Evolutionary conservation across 2,888 invertebrate genomes (phyloP).

Genomic region (Lathronympha strigana): DNA sequence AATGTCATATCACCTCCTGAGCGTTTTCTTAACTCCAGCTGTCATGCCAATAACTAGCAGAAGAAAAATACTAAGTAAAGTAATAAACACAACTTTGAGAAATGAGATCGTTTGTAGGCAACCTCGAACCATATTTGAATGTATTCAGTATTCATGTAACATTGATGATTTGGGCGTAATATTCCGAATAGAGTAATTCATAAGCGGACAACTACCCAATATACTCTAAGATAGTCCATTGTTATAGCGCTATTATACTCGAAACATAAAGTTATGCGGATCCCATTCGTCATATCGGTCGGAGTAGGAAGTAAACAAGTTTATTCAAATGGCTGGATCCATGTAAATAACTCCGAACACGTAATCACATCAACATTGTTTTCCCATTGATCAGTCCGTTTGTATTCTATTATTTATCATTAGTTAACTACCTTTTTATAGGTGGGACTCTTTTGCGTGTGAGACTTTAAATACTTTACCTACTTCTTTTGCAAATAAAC

Average conservation of each 20-base stretch:
- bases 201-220: conserved; percentile 24
- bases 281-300: conserved; percentile 33
- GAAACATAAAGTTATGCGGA: conserved; percentile 30
- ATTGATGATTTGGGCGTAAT: conserved; percentile 31
- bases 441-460: neutral
- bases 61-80: neutral
- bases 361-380: conserved; percentile 25
- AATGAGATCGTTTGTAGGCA: conserved; percentile 11
- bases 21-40: no score
- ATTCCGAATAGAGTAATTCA: conserved; percentile 29
- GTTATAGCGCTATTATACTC: conserved; percentile 32
- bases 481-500: neutral
- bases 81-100: neutral
- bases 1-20: no score
- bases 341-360: conserved; percentile 14
- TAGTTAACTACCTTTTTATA: neutral
- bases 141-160: neutral
- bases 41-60: no score
- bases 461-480: neutral
- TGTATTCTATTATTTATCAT: neutral
- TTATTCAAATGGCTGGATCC: conserved; percentile 32
- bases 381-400: neutral
- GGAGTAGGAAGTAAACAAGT: conserved; percentile 40
- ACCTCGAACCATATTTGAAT: conserved; percentile 1
- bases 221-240: conserved; percentile 16